Percentiles rank a stretch among this genome's conserved stretches.
phyloP scores from a whole-genome alignment of 2,797 vertebrate species.

The Schizopygopsis pylzovi region DNA sequence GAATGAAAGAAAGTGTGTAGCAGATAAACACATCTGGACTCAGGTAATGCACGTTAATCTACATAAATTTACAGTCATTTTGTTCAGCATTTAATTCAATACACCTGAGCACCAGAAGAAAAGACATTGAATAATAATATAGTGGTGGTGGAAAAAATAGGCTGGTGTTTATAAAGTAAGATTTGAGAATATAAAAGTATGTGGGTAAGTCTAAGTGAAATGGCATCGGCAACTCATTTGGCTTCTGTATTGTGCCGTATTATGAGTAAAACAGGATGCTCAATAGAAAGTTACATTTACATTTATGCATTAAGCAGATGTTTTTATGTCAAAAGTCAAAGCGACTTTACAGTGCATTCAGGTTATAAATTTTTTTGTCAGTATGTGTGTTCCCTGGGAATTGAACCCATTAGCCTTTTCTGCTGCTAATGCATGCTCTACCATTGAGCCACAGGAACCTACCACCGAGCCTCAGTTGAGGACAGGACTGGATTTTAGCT shows the following conservation, averaged over 20 bases:
- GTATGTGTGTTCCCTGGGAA: no score
- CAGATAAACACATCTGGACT: conserved; percentile 46
- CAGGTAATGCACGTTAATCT: conserved; percentile 50
- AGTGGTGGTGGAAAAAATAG: conserved; percentile 14
- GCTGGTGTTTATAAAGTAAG: conserved; percentile 9
- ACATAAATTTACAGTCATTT: conserved; percentile 51
- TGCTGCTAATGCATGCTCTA: no score
- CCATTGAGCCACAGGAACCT: no score
- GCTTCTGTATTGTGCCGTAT: background rate
- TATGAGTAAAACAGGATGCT: background rate
- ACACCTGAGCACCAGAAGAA: conserved; percentile 30
- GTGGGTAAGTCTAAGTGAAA: background rate
- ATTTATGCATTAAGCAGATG: no score
- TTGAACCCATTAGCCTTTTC: no score
- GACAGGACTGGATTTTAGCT: background rate
- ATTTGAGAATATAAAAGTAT: background rate
- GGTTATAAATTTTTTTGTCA: no score
- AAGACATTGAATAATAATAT: conserved; percentile 12
- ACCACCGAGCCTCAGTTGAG: background rate
- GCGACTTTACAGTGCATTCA: no score
- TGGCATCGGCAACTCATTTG: background rate
- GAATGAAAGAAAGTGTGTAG: conserved; percentile 35
- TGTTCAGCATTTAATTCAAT: conserved; percentile 50
- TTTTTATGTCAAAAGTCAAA: no score
- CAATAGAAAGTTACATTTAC: background rate